Base-by-base conservation (phyloP, 2,888 invertebrate genomes). In the Phalangium opilio region DNA sequence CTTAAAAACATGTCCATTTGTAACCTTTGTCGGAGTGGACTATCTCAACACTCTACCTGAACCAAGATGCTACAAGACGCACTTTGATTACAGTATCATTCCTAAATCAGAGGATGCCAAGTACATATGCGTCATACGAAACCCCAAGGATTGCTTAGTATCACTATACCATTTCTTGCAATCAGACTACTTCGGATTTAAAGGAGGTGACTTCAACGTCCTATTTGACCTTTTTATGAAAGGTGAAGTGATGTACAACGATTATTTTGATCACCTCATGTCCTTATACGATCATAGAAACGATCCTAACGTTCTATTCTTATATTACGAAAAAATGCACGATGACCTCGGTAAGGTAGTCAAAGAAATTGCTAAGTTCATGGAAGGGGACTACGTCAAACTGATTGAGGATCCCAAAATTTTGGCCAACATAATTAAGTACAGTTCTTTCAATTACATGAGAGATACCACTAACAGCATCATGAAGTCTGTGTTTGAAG, bases 61-160 rank as follows among this genome's bases (percentile, higher is more conserved):
- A 5, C 53, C 53, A 1, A 36, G 50, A 12, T 27, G 45, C 18
- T 34, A 55, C 33, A 49, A 49, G 44, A 59, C 57, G 2, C 64
- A 64, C 47, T 55, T 63, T 1, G 60, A 60, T 2, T 50, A 44
- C 35, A 19, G 42, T 17, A 18, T 45, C 8, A 15, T 54, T 42
- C 53, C 55, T 2, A 32, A 47, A 12, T 39, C 41, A n/a, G 32
- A 34, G 15, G 14, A 44, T 14, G 44, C 53, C 8, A 47, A 46
- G 32, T 52, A 50, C 36, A 61, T 69, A 35, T 70, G 68, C 52
- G 61, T 69, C 27, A 61, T 63, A 11, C 61, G 69, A 42, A 68
- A 69, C 51, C 67, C 68, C 0, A 68, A 66, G 54, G 69, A 69
- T 57, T 61, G 61, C 5, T 60, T 60, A 3, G 66, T 69, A 7